These are phyloP conservation scores for Lacanobia oleracea DNA, from an alignment of 2,888 invertebrate species.

Conservation along the genomic window DNA sequence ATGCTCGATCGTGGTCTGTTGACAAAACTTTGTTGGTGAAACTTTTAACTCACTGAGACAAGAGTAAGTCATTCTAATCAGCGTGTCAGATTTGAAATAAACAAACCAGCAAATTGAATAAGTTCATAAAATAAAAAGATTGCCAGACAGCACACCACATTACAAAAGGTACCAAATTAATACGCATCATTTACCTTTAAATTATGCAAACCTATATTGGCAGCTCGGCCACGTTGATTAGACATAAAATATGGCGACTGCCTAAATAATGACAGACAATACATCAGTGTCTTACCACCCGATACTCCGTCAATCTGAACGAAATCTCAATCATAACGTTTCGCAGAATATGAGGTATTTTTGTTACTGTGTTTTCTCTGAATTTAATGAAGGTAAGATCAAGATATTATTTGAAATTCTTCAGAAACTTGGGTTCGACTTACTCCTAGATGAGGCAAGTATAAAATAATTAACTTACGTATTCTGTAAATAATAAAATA, in stretches of 20 bases:
- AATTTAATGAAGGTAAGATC: conserved; percentile 12
- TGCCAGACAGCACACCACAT: too few species aligned
- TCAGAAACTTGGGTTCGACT: too few species aligned
- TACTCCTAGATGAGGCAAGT: too few species aligned
- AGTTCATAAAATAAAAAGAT: too few species aligned
- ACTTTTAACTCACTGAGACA: too few species aligned
- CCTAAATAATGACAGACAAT: conserved; percentile 45
- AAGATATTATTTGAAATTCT: background rate
- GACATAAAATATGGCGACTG: conserved; percentile 38
- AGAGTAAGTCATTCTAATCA: too few species aligned
- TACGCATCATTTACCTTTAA: background rate
- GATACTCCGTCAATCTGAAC: conserved; percentile 41
- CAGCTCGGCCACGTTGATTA: conserved; percentile 33
- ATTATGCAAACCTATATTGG: conserved; percentile 14
- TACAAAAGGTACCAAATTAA: background rate
- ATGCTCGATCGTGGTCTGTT: too few species aligned
- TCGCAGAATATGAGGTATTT: conserved; percentile 29
- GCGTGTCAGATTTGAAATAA: too few species aligned
- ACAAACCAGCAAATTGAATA: too few species aligned
- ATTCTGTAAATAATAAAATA: too few species aligned
- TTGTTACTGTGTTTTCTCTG: conserved; percentile 15
- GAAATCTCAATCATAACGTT: conserved; percentile 33
- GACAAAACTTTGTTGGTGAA: too few species aligned
- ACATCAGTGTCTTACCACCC: conserved; percentile 47
- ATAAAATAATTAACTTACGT: too few species aligned